Base-by-base conservation (phyloP, 2,113 vertebrate genomes). In the Loxodonta africana region DNA sequence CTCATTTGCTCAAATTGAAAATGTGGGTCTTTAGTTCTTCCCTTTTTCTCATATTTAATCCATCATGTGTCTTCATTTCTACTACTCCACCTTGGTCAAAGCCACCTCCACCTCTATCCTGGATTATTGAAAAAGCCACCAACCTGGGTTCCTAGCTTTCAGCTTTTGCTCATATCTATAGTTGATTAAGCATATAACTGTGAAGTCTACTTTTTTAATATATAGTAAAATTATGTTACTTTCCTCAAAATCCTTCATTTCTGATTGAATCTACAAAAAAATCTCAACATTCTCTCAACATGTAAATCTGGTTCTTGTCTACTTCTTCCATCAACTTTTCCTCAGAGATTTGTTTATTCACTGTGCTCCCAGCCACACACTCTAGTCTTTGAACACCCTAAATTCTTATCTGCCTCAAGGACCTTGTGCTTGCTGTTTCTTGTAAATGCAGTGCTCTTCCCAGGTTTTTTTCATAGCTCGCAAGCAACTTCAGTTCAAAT, bases 211-310 rank as follows among this genome's bases (percentile, higher is more conserved):
- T 4, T 53, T 53, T 53, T 84, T 57, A 88, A 69, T 57, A 88
- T 8, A 5, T 71, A 77, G 30, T 41, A 44, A 76, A 69, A 92
- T 57, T 95, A 46, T 92, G 46, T 88, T 53, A 53, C 77, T 81
- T 7, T 20, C 53, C 26, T 78, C 6, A 62, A 91, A 93, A 76
- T 30, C 12, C 25, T 71, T 94, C 25, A 93, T 93, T 63, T 93
- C 63, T 88, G 28, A 81, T 60, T 28, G 30, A 80, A 85, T 91
- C 93, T 80, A 20, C 20, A 77, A 73, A 81, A 90, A 94, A 84
- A 93, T 20, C 30, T 88, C 48, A 88, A 96, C 7, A 44, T 48
- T 73, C 30, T 78, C 28, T 53, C 15, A 17, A 12, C 46, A 63
- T 1, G 0, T 57, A 57, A 57, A 57, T 41, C 37, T 65, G n/a